Percentiles rank a stretch among this genome's conserved stretches.
Conservation (phyloP, 2,888 invertebrate species). For the Apoda limacodes region DNA sequence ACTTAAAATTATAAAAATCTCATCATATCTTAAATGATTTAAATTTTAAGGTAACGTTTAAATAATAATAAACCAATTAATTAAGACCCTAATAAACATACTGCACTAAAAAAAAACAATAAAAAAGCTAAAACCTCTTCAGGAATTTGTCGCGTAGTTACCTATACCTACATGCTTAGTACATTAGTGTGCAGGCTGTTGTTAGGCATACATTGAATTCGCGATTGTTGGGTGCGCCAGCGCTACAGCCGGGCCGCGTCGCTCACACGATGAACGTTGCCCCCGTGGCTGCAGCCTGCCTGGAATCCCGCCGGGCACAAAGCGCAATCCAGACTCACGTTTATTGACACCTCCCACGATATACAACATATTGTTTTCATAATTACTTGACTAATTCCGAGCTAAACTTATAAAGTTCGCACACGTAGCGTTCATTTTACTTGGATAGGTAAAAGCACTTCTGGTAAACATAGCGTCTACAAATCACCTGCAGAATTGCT, state of each 20-base stretch:
- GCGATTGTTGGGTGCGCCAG: conserved; percentile 61
- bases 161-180: no score
- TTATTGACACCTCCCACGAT: conserved; percentile 37
- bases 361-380: conserved; percentile 30
- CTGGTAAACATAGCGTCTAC: no score
- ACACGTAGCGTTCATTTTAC: conserved; percentile 2
- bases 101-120: no score
- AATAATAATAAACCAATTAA: no score
- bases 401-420: conserved; percentile 6
- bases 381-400: conserved; percentile 24
- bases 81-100: no score
- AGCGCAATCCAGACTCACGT: conserved; percentile 20
- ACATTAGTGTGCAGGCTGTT: conserved; percentile 49
- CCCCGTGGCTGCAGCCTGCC: conserved; percentile 31
- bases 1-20: no score
- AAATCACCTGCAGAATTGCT: no score
- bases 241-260: no score
- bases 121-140: no score
- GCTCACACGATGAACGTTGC: conserved; percentile 68
- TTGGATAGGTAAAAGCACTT: neutral
- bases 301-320: conserved; percentile 12
- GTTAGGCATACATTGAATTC: conserved; percentile 61
- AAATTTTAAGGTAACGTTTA: no score
- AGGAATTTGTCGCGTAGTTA: no score
- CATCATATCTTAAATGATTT: no score